Percentiles rank a stretch among this genome's conserved stretches.
Conservation (phyloP, 1,140 invertebrate genomes). For the Lordiphosa stackelbergi region DNA sequence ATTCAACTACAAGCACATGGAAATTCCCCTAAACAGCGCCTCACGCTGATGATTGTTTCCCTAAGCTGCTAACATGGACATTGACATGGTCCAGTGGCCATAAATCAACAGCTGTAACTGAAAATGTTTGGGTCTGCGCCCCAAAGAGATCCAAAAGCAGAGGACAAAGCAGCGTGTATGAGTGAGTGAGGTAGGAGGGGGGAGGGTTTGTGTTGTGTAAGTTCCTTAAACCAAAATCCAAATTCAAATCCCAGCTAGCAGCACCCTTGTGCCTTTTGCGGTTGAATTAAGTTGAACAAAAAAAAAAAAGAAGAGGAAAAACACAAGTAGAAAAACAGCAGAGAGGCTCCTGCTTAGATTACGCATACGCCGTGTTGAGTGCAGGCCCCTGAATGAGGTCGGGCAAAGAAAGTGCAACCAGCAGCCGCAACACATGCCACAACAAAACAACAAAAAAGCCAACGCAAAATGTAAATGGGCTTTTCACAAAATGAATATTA, state of each 20-base stretch:
- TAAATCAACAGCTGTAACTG: conserved; percentile 61
- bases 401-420: conserved; percentile 47
- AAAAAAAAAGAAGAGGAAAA: conserved; percentile 25
- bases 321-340: conserved; percentile 1
- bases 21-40: not conserved
- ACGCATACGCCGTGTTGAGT: conserved; percentile 58
- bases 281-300: conserved; percentile 69
- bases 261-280: conserved; percentile 56
- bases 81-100: conserved; percentile 51
- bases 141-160: not conserved
- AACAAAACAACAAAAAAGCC: conserved; percentile 33
- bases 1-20: not conserved
- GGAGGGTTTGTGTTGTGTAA: conserved; percentile 13
- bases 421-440: conserved; percentile 23
- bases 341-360: conserved; percentile 51
- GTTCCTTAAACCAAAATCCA: conserved; percentile 5
- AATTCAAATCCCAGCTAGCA: conserved; percentile 14
- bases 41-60: conserved; percentile 49
- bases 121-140: conserved; percentile 13
- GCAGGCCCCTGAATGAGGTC: conserved; percentile 30
- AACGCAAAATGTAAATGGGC: conserved; percentile 65
- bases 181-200: not conserved
- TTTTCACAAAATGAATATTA: conserved; percentile 71
- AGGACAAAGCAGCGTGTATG: not conserved
- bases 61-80: conserved; percentile 30